These are phyloP conservation scores for Gari tellinella DNA, from an alignment of 2,888 invertebrate species.

Conservation along the genomic window DNA sequence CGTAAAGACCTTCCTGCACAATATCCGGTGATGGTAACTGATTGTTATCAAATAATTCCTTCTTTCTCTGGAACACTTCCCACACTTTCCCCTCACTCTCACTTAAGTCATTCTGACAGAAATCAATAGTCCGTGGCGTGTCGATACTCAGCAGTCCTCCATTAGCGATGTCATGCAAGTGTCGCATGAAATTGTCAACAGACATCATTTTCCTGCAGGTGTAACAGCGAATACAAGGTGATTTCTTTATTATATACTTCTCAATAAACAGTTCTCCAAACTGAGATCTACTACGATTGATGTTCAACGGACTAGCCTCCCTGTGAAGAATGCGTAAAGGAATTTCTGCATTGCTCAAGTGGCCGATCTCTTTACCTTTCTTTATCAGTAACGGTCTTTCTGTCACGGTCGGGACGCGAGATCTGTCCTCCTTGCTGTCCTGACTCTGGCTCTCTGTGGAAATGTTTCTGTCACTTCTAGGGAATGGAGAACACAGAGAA, in stretches of 20 bases:
- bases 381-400: not conserved
- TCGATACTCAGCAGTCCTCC: constrained; percentile 70
- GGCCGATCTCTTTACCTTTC: constrained; percentile 30
- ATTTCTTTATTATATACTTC: constrained; percentile 72
- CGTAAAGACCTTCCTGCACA: constrained; percentile 30
- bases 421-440: constrained; percentile 1
- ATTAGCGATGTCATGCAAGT: constrained; percentile 76
- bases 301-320: constrained; percentile 59
- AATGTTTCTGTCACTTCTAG: no score
- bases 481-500: no score
- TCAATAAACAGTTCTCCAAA: constrained; percentile 75
- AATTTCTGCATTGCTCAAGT: constrained; percentile 28
- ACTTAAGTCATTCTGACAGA: constrained; percentile 66
- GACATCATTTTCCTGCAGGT: constrained; percentile 79
- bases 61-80: constrained; percentile 76
- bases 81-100: constrained; percentile 68
- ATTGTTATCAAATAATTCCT: constrained; percentile 61
- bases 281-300: constrained; percentile 58
- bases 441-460: constrained; percentile 7
- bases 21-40: constrained; percentile 45
- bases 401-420: no score
- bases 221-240: constrained; percentile 78
- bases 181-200: constrained; percentile 76
- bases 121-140: constrained; percentile 72
- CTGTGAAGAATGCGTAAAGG: constrained; percentile 65